Percentiles rank a stretch among this genome's conserved stretches.
Evolutionary conservation across 2,888 invertebrate genomes (phyloP).

Genomic region (Acleris sparsana): DNA sequence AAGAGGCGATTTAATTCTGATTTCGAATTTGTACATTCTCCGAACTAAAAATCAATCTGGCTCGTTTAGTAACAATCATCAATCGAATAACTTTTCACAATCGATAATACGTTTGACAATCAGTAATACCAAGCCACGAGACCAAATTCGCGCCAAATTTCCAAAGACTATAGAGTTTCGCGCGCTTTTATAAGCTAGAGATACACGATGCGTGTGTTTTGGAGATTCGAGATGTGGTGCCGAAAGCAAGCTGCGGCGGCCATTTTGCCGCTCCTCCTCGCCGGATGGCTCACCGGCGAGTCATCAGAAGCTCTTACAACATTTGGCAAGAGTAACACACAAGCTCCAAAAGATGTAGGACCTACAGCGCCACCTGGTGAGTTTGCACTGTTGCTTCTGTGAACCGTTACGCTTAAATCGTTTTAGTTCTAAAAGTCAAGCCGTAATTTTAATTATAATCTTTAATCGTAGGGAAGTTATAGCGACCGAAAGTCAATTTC

Average conservation of each 20-base stretch:
- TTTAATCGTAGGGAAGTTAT: too few relatives aligned
- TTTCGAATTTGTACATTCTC: background rate
- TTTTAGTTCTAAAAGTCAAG: slow-evolving; percentile 7
- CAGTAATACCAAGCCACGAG: slow-evolving; percentile 8
- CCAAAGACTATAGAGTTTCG: slow-evolving; percentile 26
- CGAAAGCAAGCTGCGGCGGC: slow-evolving; percentile 65
- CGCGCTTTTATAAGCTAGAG: slow-evolving; percentile 37
- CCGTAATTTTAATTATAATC: background rate
- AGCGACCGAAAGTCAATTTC: too few relatives aligned
- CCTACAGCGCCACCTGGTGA: slow-evolving; percentile 85
- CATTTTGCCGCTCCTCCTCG: slow-evolving; percentile 66
- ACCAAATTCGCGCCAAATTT: slow-evolving; percentile 2
- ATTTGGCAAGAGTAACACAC: slow-evolving; percentile 87
- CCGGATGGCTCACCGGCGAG: slow-evolving; percentile 72
- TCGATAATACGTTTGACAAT: background rate
- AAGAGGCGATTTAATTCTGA: slow-evolving; percentile 31
- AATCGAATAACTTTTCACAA: background rate
- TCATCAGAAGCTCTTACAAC: slow-evolving; percentile 86
- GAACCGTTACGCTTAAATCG: slow-evolving; percentile 10
- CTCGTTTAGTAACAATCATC: slow-evolving; percentile 4
- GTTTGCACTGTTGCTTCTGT: slow-evolving; percentile 42
- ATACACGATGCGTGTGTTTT: slow-evolving; percentile 64
- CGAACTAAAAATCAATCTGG: slow-evolving; percentile 12
- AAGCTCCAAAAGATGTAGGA: slow-evolving; percentile 80
- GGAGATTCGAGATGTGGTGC: slow-evolving; percentile 76